phyloP scores from a whole-genome alignment of 1,140 invertebrate genomes.

The Watersipora subatra region DNA sequence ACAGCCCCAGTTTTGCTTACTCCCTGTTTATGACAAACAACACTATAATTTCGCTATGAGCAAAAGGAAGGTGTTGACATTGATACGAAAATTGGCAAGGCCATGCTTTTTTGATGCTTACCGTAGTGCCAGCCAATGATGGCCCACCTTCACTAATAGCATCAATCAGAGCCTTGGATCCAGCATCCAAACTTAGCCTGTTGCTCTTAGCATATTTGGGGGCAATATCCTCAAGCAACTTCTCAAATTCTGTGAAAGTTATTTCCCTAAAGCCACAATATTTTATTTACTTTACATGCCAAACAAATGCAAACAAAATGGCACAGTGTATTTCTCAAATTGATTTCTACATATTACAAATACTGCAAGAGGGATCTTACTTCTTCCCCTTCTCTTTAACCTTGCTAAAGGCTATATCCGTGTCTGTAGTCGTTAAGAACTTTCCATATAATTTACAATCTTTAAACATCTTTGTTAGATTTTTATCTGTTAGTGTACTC shows the following conservation, averaged over 20 bases:
- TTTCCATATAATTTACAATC: constrained; percentile 1
- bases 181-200: background rate
- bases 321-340: background rate
- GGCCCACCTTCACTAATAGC: background rate
- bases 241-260: background rate
- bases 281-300: background rate
- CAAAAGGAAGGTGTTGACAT: too few relatives aligned
- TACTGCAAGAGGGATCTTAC: background rate
- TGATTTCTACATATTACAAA: background rate
- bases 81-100: background rate
- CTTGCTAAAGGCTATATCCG: constrained; percentile 1
- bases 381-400: background rate
- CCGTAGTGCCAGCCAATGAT: background rate
- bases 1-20: constrained; percentile 45
- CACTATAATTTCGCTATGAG: background rate
- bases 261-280: background rate
- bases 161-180: background rate
- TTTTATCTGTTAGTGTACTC: background rate
- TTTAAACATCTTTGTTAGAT: constrained; percentile 1
- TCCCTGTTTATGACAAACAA: constrained; percentile 9
- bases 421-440: background rate
- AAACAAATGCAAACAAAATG: background rate
- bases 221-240: background rate
- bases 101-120: background rate
- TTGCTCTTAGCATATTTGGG: background rate